phyloP scores from a whole-genome alignment of 2,797 vertebrate genomes.

The Heliangelus exortis region DNA sequence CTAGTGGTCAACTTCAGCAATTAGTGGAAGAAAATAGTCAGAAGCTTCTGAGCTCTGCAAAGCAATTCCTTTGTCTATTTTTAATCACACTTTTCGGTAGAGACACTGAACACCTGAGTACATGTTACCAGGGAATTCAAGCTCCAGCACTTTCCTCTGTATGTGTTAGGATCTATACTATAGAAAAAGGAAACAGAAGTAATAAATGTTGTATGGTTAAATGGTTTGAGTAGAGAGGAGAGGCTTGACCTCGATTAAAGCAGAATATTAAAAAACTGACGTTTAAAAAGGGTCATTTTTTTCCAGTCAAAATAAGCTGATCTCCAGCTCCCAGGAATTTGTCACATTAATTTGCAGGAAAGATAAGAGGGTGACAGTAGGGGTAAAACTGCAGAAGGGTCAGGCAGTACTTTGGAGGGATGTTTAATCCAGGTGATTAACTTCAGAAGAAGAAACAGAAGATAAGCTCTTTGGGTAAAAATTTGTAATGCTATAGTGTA shows the following conservation, averaged over 20 bases:
- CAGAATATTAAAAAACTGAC: neutral
- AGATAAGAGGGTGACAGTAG: accelerated
- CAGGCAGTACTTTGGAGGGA: neutral
- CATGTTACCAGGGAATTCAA: neutral
- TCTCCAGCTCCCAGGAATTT: neutral
- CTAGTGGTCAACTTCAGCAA: neutral
- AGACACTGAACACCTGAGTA: neutral
- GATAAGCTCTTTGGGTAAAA: neutral
- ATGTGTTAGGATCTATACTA: neutral
- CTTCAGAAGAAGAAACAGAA: neutral
- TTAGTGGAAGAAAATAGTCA: neutral
- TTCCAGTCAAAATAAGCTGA: neutral
- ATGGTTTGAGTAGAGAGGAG: neutral
- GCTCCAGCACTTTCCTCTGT: neutral
- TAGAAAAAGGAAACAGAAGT: neutral
- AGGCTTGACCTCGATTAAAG: neutral
- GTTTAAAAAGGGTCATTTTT: neutral
- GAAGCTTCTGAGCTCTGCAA: constrained; percentile 15
- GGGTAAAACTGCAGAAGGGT: neutral
- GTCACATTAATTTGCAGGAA: neutral
- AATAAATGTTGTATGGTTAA: neutral
- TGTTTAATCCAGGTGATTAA: neutral
- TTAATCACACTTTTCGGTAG: neutral
- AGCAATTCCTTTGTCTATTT: neutral
- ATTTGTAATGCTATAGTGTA: neutral